These are phyloP conservation scores for Podocnemis expansa DNA, from an alignment of 2,113 vertebrate species.

Conservation along the genomic window DNA sequence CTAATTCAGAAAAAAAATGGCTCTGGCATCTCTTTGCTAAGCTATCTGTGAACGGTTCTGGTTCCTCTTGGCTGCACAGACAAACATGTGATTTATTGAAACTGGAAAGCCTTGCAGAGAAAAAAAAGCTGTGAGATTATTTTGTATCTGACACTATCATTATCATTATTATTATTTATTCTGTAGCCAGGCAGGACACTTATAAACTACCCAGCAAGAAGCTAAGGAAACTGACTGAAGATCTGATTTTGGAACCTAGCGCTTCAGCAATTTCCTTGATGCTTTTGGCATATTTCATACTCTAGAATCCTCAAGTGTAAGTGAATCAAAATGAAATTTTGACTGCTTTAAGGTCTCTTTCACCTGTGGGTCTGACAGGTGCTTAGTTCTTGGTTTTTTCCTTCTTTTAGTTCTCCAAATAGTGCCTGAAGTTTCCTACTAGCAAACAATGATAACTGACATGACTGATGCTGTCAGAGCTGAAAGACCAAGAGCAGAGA, in stretches of 20 bases:
- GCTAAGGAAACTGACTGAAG: conserved; percentile 58
- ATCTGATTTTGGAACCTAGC: conserved; percentile 33
- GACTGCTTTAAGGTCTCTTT: background rate
- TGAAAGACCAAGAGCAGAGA: background rate
- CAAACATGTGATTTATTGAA: background rate
- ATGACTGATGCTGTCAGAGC: background rate
- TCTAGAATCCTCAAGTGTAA: background rate
- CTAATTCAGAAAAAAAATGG: background rate
- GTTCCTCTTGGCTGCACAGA: conserved; percentile 17
- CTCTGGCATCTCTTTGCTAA: background rate
- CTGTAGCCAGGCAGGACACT: conserved; percentile 45
- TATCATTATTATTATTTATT: conserved; percentile 57
- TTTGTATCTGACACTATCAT: conserved; percentile 63
- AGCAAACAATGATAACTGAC: fast-evolving
- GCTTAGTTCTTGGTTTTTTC: too few species aligned
- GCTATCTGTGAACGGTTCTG: background rate
- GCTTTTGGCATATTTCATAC: conserved; percentile 14
- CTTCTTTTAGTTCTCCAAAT: background rate
- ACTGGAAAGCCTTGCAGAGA: conserved; percentile 17
- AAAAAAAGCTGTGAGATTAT: conserved; percentile 41
- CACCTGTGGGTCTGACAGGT: too few species aligned
- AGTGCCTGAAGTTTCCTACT: background rate
- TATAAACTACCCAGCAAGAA: conserved; percentile 60
- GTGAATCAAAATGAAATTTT: background rate
- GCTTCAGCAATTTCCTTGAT: background rate